phyloP scores from a whole-genome alignment of 1,140 invertebrate species.

The Meloidogyne hapla region DNA sequence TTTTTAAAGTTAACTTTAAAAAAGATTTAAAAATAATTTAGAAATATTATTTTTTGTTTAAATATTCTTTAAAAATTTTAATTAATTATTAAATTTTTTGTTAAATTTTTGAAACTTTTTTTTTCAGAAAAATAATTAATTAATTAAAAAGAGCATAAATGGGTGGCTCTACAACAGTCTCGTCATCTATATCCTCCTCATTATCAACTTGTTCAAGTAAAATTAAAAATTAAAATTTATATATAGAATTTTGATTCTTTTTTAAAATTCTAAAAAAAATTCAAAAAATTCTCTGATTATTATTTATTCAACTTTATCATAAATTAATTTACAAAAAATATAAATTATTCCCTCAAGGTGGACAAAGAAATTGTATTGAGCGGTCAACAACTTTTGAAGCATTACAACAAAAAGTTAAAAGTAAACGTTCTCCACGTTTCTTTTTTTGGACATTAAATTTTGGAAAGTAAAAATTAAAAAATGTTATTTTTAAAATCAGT shows the following conservation, averaged over 20 bases:
- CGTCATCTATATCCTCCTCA: neutral
- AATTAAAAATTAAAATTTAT: too few relatives aligned
- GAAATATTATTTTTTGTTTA: too few relatives aligned
- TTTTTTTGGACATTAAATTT: slow-evolving; percentile 23
- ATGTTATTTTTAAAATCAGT: neutral
- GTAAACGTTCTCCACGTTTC: slow-evolving; percentile 4
- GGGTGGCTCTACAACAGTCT: neutral
- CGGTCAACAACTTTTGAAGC: neutral
- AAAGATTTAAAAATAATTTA: too few relatives aligned
- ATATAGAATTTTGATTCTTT: neutral
- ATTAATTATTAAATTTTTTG: too few relatives aligned
- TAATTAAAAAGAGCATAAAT: neutral
- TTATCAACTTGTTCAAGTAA: neutral
- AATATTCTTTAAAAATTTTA: too few relatives aligned
- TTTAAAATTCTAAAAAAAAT: neutral
- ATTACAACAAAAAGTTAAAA: neutral
- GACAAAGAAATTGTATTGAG: neutral
- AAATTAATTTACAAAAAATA: too few relatives aligned
- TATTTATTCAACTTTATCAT: too few relatives aligned
- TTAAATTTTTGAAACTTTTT: too few relatives aligned
- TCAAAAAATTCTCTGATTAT: too few relatives aligned
- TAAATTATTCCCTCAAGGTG: neutral
- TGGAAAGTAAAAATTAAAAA: neutral
- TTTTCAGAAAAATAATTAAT: too few relatives aligned
- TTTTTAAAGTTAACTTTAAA: too few relatives aligned